Base-by-base conservation (phyloP, 2,888 invertebrate species). In the Rhorus exstirpatorius region DNA sequence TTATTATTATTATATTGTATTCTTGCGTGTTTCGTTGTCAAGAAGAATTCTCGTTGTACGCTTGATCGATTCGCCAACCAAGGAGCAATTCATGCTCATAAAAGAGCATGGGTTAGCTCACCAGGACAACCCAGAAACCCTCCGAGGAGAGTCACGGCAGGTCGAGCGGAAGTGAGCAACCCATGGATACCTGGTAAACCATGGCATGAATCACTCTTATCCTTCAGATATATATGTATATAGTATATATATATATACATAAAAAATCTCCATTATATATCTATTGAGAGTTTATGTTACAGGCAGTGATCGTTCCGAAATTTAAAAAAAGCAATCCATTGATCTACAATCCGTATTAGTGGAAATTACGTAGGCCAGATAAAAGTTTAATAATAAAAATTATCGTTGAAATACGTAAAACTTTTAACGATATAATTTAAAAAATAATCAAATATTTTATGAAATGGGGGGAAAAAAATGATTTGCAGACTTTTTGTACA, bases 151-250 rank as follows among this genome's bases (percentile, higher is more conserved):
- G 63, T 55, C 65, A 72, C 53, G 44, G 14, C 76, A 70, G 58
- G 71, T 41, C 71, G 58, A 76, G 38, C 70, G 76, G 81, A 81
- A 76, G 76, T 81, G 76, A 76, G 58, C 65, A 58, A 76, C 65
- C 58, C 58, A 38, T 65, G 38, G 44, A 44, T 76, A 58, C 63
- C 44, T 71, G 76, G 58, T 61, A 60, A 55, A 75, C 41, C 67
- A 71, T 81, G 41, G 53, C 19, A 65, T 81, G 81, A 76, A 41
- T 81, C 76, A 81, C 60, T 76, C 44, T 21, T 24, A 8, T 49
- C 31, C 63, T 17, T 41, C 44, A 38, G 4, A 14, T 17, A 31
- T 17, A 17, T 24, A 14, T 26, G 26, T 31, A 24, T 38, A 41
- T 14, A n/a, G 21, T 58, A n/a, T n/a, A n/a, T n/a, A n/a, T n/a